Base-by-base conservation (phyloP, 1,140 invertebrate species). In the Tetramorium simillimum region DNA sequence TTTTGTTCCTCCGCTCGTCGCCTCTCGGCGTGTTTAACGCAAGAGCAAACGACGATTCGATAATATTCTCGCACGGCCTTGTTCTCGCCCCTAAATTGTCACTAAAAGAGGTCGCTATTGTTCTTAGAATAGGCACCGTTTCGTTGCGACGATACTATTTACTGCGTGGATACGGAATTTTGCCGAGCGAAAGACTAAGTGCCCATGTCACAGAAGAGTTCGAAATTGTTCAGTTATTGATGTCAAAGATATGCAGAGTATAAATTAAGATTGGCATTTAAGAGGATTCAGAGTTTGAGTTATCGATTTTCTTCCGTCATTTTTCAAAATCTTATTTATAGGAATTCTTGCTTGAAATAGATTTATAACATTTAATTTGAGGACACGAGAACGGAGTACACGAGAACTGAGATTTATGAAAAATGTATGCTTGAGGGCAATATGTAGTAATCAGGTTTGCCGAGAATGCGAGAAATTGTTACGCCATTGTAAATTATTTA, bases 1-100 rank as follows among this genome's bases (percentile, higher is more conserved):
- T 70, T 81, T 84, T 43, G 18, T 82, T 86, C 43, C 43, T 73
- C 18, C 33, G 21, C 51, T 67, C 63, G 10, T 72, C n/a, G 24
- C 24, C 12, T 58, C 28, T 16, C 5, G 46, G 6, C 21, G 18
- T 16, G 14, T 16, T 65, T 43, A 16, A 14, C 58, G 28, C 18
- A 21, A 60, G 56, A 58, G 72, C 33, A 5, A 37, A 53, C 49
- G 75, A 63, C 16, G 56, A 12, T 18, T 78, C 40, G 56, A 21
- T 21, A 28, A 78, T 43, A 33, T 21, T 77, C 49, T 63, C 56
- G 40, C 75, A 33, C 12, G 18, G 18, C 56, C 56, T 46, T 63
- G 37, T 67, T 65, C 40, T n/a, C 58, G 16, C 12, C 24, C 5
- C 43, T 33, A 78, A 65, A 78, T 33, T 43, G 18, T 33, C 58